phyloP scores from a whole-genome alignment of 2,113 vertebrate genomes.

The Neogobius melanostomus region DNA sequence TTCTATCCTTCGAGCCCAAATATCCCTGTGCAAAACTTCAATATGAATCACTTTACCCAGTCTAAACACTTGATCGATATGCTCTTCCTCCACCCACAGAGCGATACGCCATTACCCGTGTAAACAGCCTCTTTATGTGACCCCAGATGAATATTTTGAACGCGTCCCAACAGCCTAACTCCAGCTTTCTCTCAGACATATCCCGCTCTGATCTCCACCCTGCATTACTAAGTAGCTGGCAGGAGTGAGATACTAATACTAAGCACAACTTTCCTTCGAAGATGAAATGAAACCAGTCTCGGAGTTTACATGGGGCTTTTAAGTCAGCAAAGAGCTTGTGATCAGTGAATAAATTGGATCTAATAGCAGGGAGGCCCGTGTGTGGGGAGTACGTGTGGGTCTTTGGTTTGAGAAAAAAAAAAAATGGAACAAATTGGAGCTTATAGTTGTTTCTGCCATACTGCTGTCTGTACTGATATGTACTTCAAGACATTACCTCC shows the following conservation, averaged over 20 bases:
- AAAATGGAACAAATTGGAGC: slow-evolving; percentile 63
- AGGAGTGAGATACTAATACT: slow-evolving; percentile 40
- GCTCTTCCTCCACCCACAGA: neutral
- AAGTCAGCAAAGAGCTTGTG: slow-evolving; percentile 44
- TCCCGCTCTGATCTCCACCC: slow-evolving; percentile 44
- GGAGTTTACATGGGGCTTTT: slow-evolving; percentile 46
- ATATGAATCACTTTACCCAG: neutral
- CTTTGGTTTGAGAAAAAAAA: slow-evolving; percentile 52
- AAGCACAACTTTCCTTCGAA: slow-evolving; percentile 44
- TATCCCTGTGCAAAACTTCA: neutral
- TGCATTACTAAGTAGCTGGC: slow-evolving; percentile 37
- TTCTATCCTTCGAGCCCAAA: neutral
- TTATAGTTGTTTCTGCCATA: slow-evolving; percentile 17
- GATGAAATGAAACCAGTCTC: slow-evolving; percentile 52
- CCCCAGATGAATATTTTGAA: slow-evolving; percentile 18
- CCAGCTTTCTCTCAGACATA: slow-evolving; percentile 14
- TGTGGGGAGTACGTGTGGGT: slow-evolving; percentile 22
- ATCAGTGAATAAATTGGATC: slow-evolving; percentile 60
- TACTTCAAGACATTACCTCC: neutral
- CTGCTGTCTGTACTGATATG: neutral
- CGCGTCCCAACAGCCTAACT: slow-evolving; percentile 7
- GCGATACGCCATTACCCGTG: slow-evolving; percentile 12
- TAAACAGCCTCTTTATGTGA: slow-evolving; percentile 30
- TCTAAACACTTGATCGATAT: neutral
- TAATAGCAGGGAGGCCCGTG: slow-evolving; percentile 48